Evolutionary conservation across 2,113 vertebrate species (phyloP), one percentile per base, ranked within the genome.

Genomic region (Corythaeola cristata): DNA sequence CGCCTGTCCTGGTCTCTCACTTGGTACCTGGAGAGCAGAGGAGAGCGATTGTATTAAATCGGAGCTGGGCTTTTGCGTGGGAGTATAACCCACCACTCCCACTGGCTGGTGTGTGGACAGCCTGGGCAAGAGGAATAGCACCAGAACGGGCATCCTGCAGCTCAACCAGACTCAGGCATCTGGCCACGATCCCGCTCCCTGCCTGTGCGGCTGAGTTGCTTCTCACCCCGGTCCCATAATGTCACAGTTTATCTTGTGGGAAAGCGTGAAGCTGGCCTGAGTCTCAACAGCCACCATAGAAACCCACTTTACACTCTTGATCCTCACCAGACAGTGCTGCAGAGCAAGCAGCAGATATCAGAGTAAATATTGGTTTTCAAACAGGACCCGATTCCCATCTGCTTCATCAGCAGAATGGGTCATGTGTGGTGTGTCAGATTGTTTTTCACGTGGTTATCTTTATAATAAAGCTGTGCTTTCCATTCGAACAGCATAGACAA

Each of bases 341-440:
- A 67, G 63, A 60, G 68, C 79, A 52, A 85, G 85, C 85, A 67
- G 76, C 72, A 77, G 85, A 15, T 37, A 95, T 9, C 74, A 71
- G 47, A 92, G 95, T 37, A 83, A 96, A 96, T 90, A 93, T 59
- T 96, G 72, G 71, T 60, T 90, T 76, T 66, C 26, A 33, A 33
- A 2, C 3, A 50, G 50, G 66, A 59, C 62, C 21, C 6, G 5
- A 55, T 52, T 82, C 79, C 55, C n/a, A 23, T 14, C 73, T 86
- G 67, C 60, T 73, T 39, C 55, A 16, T 15, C 79, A 47, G 85
- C 18, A 37, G 84, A 63, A 45, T 1, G 33, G 81, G 26, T 28
- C 35, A 41, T 20, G 56, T 30, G 67, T 20, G 59, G 12, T 1
- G 11, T 23, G 71, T 49, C 56, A 73, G 76, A 24, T 1, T 50